Evolutionary conservation across 1,140 invertebrate species (phyloP).

Genomic region (Penaeus japonicus): DNA sequence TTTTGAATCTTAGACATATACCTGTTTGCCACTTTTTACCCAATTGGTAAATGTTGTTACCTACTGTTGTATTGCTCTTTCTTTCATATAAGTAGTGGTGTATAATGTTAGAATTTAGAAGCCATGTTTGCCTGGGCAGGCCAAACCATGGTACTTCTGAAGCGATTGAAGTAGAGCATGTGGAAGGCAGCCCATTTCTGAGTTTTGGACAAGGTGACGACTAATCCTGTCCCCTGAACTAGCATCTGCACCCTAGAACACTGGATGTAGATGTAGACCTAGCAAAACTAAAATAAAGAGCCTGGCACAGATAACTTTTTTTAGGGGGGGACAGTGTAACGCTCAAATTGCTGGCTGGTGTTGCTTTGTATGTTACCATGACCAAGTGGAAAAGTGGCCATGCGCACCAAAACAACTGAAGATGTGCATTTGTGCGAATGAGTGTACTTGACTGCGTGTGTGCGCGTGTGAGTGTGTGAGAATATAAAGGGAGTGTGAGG

Average conservation of each 20-base stretch:
- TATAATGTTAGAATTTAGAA: slow-evolving; percentile 44
- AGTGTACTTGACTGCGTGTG: too few relatives aligned
- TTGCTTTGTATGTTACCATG: background rate
- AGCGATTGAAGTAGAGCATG: slow-evolving; percentile 37
- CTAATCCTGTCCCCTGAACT: too few relatives aligned
- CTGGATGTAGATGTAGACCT: too few relatives aligned
- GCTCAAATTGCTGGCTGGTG: too few relatives aligned
- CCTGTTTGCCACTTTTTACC: slow-evolving; percentile 55
- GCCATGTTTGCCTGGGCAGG: slow-evolving; percentile 34
- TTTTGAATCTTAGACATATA: slow-evolving; percentile 52
- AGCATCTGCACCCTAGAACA: too few relatives aligned
- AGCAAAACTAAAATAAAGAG: too few relatives aligned
- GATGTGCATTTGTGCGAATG: background rate
- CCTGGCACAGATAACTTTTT: too few relatives aligned
- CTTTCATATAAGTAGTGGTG: slow-evolving; percentile 52
- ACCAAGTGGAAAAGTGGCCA: background rate
- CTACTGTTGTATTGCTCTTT: slow-evolving; percentile 51
- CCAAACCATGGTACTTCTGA: slow-evolving; percentile 11
- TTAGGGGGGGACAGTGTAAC: too few relatives aligned
- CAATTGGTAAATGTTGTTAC: slow-evolving; percentile 53
- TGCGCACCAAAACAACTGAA: background rate
- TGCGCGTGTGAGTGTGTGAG: background rate
- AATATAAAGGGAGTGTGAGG: background rate
- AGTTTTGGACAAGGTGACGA: background rate
- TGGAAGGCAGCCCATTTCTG: slow-evolving; percentile 21